Conservation (phyloP, 1,140 invertebrate species). For the Armadillidium nasatum region DNA sequence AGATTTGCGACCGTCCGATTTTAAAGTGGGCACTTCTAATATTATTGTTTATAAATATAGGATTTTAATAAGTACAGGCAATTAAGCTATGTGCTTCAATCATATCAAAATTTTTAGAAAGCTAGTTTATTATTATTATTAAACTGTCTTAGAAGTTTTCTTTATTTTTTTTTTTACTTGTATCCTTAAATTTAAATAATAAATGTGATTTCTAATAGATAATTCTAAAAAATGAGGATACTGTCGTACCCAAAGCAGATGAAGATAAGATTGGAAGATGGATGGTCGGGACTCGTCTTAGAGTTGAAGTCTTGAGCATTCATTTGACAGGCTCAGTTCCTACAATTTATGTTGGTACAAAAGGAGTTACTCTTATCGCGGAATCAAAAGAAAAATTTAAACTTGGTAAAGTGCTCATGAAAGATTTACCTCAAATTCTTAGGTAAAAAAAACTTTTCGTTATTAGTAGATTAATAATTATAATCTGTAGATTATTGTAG, state of each 20-base stretch:
- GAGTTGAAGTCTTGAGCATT: background rate
- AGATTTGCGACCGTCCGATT: background rate
- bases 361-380: background rate
- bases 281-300: background rate
- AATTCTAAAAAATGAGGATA: background rate
- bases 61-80: no score
- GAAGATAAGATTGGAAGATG: background rate
- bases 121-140: background rate
- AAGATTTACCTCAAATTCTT: background rate
- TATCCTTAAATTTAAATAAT: no score
- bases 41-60: background rate
- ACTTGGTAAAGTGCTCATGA: background rate
- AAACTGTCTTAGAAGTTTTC: no score
- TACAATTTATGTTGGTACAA: background rate
- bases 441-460: background rate
- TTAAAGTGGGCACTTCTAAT: background rate
- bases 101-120: background rate
- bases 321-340: background rate
- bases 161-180: no score
- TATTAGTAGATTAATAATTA: no score
- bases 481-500: no score
- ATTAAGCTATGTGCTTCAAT: no score
- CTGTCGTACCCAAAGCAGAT: background rate
- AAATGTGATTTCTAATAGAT: background rate
- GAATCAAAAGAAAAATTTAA: background rate